Evolutionary conservation across 2,113 vertebrate genomes (phyloP).

Genomic region (pig (Sus scrofa)): T2T-Sscrofa CM000812.6:25872501-25873000

Average conservation of each 20-base stretch:
- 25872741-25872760: no score
- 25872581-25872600: not conserved
- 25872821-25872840: no score
- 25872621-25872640: not conserved
- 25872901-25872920: not conserved
- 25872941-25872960: not conserved
- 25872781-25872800: no score
- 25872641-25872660: not conserved
- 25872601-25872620: not conserved
- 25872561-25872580: not conserved
- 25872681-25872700: no score
- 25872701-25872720: no score
- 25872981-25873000: not conserved
- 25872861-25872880: no score
- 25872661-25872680: not conserved
- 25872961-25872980: not conserved
- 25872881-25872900: no score
- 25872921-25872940: not conserved
- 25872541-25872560: not conserved
- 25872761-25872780: no score
- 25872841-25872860: no score
- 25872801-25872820: no score
- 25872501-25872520: not conserved
- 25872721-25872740: no score
- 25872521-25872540: not conserved